Base-by-base conservation (phyloP, 2,888 invertebrate species). In the Hirtodrosophila duncani region DNA sequence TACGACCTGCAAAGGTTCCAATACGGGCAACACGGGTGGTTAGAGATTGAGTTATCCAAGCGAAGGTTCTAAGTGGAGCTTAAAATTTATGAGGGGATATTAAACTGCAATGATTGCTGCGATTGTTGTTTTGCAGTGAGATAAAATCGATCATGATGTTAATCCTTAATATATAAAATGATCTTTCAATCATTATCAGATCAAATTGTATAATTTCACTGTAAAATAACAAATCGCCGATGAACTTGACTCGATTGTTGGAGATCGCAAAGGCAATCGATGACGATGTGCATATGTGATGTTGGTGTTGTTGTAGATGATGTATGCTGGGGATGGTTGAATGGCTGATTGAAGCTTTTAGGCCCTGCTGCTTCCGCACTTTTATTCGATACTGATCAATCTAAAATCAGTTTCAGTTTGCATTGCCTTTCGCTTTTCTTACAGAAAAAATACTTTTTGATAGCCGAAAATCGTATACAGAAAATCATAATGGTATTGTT, bases 1-100 rank as follows among this genome's bases (percentile, higher is more conserved):
- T 41, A 98, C 97, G 77, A 98, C 98, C 98, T 98, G 51, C 27
- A 69, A 64, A 39, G 20, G 43, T 4, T 43, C 57, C 21, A 57
- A 39, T 13, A 31, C 10, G 11, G 11, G 4, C 13, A 29, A 9
- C 29, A 18, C 17, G 38, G 27, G 6, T 29, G 37, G 20, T 37
- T 16, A 13, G 11, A 3, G 3, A n/a, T 9, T 10, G 5, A 13
- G 24, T 53, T 61, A 61, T 21, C 13, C 3, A 5, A 10, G 20
- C 5, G 23, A 16, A 14, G 9, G 6, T 8, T 8, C n/a, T 2
- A 2, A 18, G 10, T n/a, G n/a, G n/a, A 11, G 11, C 6, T 13
- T 9, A 14, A 13, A n/a, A 13, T 14, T n/a, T 11, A 5, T n/a
- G 3, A 20, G n/a, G n/a, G 2, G 2, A 8, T 13, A n/a, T 23